Conservation (phyloP, 2,888 invertebrate species). For the Dendrolimus pini region DNA sequence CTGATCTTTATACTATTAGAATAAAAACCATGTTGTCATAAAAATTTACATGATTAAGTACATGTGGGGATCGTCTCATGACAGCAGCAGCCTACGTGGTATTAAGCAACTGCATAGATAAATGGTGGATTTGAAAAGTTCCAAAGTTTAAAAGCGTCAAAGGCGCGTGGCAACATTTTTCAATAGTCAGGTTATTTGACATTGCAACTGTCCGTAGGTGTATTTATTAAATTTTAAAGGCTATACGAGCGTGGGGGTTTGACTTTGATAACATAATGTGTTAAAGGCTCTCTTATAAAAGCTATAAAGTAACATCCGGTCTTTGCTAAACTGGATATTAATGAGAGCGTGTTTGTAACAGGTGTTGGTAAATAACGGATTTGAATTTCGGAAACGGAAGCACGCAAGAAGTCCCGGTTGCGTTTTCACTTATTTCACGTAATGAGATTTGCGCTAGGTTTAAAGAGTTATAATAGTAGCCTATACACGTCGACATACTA, state of each 20-base stretch:
- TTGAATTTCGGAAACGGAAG: neutral
- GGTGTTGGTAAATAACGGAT: neutral
- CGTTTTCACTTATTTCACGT: neutral
- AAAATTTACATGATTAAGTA: slow-evolving; percentile 21
- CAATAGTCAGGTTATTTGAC: slow-evolving; percentile 30
- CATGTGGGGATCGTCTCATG: slow-evolving; percentile 42
- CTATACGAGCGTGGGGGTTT: slow-evolving; percentile 46
- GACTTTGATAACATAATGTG: slow-evolving; percentile 47
- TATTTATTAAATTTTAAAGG: slow-evolving; percentile 55
- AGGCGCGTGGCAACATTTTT: slow-evolving; percentile 13
- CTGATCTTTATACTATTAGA: slow-evolving; percentile 11
- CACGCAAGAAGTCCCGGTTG: neutral
- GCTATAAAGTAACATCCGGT: slow-evolving; percentile 42
- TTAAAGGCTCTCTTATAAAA: slow-evolving; percentile 42
- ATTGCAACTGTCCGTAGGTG: slow-evolving; percentile 51
- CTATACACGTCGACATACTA: no score
- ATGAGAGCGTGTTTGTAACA: slow-evolving; percentile 13
- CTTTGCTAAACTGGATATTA: slow-evolving; percentile 32
- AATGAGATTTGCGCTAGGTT: no score
- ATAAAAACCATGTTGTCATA: neutral
- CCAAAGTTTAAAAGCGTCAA: slow-evolving; percentile 10
- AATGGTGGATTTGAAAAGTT: slow-evolving; percentile 28
- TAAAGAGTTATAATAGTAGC: no score
- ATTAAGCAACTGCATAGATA: slow-evolving; percentile 55
- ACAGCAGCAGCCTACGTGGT: slow-evolving; percentile 55